These are phyloP conservation scores for Premnoplex brunnescens DNA, from an alignment of 2,797 vertebrate genomes.

Conservation along the genomic window DNA sequence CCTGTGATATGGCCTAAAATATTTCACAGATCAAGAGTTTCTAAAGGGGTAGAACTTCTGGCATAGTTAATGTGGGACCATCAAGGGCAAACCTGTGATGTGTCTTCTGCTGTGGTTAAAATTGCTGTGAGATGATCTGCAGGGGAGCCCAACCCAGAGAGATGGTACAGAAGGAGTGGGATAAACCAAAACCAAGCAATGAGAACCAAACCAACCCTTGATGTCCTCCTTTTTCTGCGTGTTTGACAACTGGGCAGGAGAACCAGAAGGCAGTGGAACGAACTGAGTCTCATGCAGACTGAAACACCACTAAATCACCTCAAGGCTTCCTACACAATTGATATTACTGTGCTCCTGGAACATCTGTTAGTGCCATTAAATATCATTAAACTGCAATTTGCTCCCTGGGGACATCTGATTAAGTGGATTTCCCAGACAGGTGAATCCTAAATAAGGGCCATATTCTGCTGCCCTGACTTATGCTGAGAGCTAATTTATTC, in stretches of 20 bases:
- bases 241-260: neutral
- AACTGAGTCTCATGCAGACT: neutral
- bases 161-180: neutral
- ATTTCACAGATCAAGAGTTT: neutral
- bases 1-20: neutral
- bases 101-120: neutral
- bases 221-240: neutral
- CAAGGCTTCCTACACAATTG: neutral
- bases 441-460: constrained; percentile 4
- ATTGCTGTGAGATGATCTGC: neutral
- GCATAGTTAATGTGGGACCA: accelerated
- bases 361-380: constrained; percentile 51
- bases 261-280: neutral
- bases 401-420: constrained; percentile 7
- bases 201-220: neutral
- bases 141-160: neutral
- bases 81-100: neutral
- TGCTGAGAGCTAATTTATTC: constrained; percentile 36
- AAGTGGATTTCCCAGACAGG: constrained; percentile 24
- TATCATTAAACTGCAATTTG: neutral
- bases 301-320: neutral
- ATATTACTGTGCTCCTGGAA: neutral
- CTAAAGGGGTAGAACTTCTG: neutral
- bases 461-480: neutral
- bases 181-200: neutral